Percentiles rank a stretch among this genome's conserved stretches.
Evolutionary conservation across 2,888 invertebrate genomes (phyloP).

Genomic region (Mylabris sibirica): DNA sequence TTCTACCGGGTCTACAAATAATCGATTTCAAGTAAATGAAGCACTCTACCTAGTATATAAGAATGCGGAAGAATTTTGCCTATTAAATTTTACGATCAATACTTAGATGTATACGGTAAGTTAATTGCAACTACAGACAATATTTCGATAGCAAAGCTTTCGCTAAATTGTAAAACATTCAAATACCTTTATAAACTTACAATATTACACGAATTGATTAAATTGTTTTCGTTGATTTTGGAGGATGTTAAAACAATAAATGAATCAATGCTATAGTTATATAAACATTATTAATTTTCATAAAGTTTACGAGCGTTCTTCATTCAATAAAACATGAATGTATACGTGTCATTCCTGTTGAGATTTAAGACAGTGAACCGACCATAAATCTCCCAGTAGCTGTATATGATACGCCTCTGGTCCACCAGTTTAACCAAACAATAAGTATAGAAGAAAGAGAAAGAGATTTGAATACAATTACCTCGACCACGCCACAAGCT

Average conservation of each 20-base stretch:
- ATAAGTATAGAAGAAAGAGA: background rate
- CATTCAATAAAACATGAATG: conserved; percentile 30
- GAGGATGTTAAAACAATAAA: conserved; percentile 24
- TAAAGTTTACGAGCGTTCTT: conserved; percentile 30
- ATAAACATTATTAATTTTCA: conserved; percentile 27
- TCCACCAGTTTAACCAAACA: background rate
- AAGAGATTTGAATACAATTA: conserved; percentile 61
- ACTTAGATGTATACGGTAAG: background rate
- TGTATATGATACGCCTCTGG: conserved; percentile 20
- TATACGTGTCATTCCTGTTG: conserved; percentile 30
- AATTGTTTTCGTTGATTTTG: background rate
- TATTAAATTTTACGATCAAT: conserved; percentile 5
- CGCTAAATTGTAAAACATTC: background rate
- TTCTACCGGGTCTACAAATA: background rate
- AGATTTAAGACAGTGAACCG: conserved; percentile 34
- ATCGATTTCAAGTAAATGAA: conserved; percentile 1
- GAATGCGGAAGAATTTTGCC: conserved; percentile 14
- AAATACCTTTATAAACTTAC: background rate
- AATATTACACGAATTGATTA: too few relatives aligned
- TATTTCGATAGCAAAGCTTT: background rate
- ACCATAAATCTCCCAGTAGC: conserved; percentile 33
- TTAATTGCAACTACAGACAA: conserved; percentile 6
- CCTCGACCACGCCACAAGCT: conserved; percentile 51
- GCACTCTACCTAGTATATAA: background rate
- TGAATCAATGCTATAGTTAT: conserved; percentile 1